Conservation (phyloP, 2,797 vertebrate species). For the Pitangus sulphuratus region DNA sequence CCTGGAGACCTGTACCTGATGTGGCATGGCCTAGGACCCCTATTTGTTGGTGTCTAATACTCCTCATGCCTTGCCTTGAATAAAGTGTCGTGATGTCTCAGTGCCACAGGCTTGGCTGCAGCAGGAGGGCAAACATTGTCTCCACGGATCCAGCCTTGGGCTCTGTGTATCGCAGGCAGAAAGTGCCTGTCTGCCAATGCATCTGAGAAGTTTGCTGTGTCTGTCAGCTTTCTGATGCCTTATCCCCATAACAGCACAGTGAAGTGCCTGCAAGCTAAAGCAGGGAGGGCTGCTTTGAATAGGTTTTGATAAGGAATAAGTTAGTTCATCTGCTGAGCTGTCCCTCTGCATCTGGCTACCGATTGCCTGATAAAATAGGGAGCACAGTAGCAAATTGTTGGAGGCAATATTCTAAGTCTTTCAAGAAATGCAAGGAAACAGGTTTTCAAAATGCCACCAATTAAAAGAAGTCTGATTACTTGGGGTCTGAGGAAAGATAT, state of each 20-base stretch:
- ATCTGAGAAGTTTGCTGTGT: rapidly evolving
- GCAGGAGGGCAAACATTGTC: rapidly evolving
- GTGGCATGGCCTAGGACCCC: neutral
- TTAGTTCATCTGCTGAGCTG: neutral
- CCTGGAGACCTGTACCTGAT: rapidly evolving
- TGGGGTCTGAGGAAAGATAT: neutral
- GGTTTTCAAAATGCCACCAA: neutral
- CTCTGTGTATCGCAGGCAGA: rapidly evolving
- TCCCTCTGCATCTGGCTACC: neutral
- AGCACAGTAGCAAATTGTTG: neutral
- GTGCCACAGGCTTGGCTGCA: rapidly evolving
- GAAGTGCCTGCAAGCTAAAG: neutral
- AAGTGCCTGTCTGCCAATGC: neutral
- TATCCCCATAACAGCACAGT: rapidly evolving
- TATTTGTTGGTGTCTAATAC: rapidly evolving
- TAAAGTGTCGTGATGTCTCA: neutral
- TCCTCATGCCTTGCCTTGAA: rapidly evolving
- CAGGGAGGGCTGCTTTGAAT: neutral
- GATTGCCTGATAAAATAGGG: neutral
- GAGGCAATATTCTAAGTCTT: neutral
- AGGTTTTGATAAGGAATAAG: neutral
- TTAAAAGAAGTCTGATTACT: neutral
- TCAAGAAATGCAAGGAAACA: neutral
- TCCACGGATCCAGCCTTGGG: rapidly evolving
- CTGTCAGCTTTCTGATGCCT: neutral